Evolutionary conservation across 2,888 invertebrate genomes (phyloP), one percentile per base, ranked within the genome.

Genomic region (Gibbula magus): DNA sequence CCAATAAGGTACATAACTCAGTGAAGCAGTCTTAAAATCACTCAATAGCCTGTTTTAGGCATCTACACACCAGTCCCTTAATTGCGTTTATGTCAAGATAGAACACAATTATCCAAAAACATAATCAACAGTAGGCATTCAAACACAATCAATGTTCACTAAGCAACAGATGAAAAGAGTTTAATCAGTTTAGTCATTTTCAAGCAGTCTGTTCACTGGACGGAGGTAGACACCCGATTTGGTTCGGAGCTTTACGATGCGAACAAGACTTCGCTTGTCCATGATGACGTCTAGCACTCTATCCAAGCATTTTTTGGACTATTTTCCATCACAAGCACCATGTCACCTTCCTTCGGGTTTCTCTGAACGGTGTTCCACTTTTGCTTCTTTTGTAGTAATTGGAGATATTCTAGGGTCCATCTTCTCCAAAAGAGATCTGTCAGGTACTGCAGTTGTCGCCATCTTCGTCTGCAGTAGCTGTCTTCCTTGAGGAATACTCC

Each of bases 371-470:
- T 22, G 18, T 74, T 5, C 82, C 79, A 82, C 53, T 79, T 81
- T 35, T 79, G 79, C 22, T 81, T 61, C 56, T 70, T 39, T 45
- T 82, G 82, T 3, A 82, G 73, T 10, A 53, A 32, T n/a, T 76
- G 77, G 16, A 82, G 29, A 66, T 81, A 81, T 61, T 81, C 81
- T 16, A 53, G 66, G 2, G 73, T 13, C 81, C 81, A 84, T 32
- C 82, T 61, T 13, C 29, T 77, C 81, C 82, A 81, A 35, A 82
- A 81, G 35, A 35, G 35, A 35, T 35, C 35, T 35, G 35, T 35
- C 35, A 35, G 35, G 35, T 35, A 35, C 35, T 85, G 85, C 3
- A 84, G 70, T 79, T 84, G 85, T 8, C 80, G 66, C 84, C 85
- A 85, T 39, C 78, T 56, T n/a, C 85, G 66, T 32, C 52, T 53